A percentile compares a stretch with the other conserved stretches of the same genome.
phyloP scores from a whole-genome alignment of 2,113 vertebrate genomes.

The Podarcis muralis region DNA sequence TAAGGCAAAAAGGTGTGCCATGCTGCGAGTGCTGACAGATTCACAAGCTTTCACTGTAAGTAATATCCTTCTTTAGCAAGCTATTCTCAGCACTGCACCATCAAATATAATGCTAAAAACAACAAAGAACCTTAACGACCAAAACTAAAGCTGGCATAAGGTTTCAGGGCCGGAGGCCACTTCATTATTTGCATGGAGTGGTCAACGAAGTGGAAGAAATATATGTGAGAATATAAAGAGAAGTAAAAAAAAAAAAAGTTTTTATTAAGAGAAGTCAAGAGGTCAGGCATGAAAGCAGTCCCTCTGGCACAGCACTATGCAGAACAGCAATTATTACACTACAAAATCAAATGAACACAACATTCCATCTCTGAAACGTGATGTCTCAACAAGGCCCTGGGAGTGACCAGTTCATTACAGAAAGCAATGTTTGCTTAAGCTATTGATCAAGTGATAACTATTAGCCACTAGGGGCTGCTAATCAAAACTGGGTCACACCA shows the following conservation, averaged over 20 bases:
- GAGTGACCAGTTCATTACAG: not conserved
- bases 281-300: not conserved
- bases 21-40: slow-evolving; percentile 50
- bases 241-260: not conserved
- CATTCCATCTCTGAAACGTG: not conserved
- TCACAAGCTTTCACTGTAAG: slow-evolving; percentile 41
- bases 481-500: not conserved
- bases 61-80: slow-evolving; percentile 54
- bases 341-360: not conserved
- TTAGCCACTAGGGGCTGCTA: not conserved
- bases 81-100: slow-evolving; percentile 63
- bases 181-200: not conserved
- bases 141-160: not conserved
- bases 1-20: slow-evolving; percentile 25
- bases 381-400: not conserved
- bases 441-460: not conserved
- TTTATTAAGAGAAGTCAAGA: not conserved
- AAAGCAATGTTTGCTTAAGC: not conserved
- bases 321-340: not conserved
- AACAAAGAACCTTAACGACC: slow-evolving; percentile 4
- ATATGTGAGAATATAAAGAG: not conserved
- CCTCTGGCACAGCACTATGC: not conserved
- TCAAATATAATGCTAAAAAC: slow-evolving; percentile 44
- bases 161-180: not conserved
- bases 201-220: not conserved